Evolutionary conservation across 2,888 invertebrate genomes (phyloP).

Genomic region (Aporophyla nigra): DNA sequence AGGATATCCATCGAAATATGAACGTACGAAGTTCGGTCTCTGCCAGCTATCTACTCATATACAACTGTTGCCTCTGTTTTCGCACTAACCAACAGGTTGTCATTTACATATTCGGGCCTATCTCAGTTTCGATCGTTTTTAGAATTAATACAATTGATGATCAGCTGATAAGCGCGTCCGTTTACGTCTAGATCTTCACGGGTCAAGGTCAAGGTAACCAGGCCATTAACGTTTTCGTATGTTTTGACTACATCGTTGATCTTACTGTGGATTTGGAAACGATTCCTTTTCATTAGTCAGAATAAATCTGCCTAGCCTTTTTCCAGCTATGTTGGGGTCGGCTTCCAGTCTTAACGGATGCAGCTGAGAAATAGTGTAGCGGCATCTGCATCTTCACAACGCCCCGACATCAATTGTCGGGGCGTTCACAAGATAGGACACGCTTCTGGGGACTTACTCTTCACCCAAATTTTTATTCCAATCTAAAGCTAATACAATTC

Average conservation of each 20-base stretch:
- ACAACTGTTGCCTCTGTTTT: conserved; percentile 10
- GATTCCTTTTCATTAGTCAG: conserved; percentile 16
- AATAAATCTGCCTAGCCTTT: no score
- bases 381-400: no score
- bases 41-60: conserved; percentile 10
- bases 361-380: no score
- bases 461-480: no score
- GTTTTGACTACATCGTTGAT: conserved; percentile 26
- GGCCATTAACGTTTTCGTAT: background rate
- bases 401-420: no score
- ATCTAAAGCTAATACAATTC: no score
- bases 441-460: no score
- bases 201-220: conserved; percentile 36
- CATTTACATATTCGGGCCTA: conserved; percentile 33
- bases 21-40: background rate
- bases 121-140: conserved; percentile 35
- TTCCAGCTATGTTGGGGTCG: no score
- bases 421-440: no score
- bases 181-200: background rate
- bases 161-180: conserved; percentile 38
- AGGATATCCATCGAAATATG: background rate
- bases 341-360: no score
- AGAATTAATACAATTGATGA: conserved; percentile 23
- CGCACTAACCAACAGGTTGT: conserved; percentile 24
- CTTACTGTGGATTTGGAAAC: background rate